Conservation (phyloP, 2,113 vertebrate species). For the Girardinichthys multiradiatus region DNA sequence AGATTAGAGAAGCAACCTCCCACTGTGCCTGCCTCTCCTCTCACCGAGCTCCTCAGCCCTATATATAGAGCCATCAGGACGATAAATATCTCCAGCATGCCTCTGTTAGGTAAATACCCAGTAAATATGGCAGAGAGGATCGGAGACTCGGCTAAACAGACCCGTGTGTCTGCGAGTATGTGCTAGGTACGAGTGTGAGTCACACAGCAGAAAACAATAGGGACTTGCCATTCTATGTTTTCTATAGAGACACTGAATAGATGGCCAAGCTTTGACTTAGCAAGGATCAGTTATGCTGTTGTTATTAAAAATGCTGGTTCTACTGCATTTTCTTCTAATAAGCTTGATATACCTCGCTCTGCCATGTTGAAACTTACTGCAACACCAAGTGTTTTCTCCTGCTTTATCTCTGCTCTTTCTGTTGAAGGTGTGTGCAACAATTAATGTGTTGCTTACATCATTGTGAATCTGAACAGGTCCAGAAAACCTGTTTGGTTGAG, state of each 20-base stretch:
- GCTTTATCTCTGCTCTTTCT: not conserved
- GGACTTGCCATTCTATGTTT: slow-evolving; percentile 77
- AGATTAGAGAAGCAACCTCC: slow-evolving; percentile 98
- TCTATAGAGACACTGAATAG: slow-evolving; percentile 8
- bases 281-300: slow-evolving; percentile 36
- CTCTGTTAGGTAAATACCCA: slow-evolving; percentile 96
- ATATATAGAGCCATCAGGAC: slow-evolving; percentile 96
- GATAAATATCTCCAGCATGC: slow-evolving; percentile 97
- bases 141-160: slow-evolving; percentile 90
- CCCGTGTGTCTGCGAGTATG: slow-evolving; percentile 68
- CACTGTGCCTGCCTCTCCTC: slow-evolving; percentile 89
- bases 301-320: slow-evolving; percentile 15
- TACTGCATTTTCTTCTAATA: not conserved
- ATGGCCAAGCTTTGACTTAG: slow-evolving; percentile 28
- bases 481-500: too few relatives aligned
- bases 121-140: slow-evolving; percentile 95
- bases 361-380: not conserved
- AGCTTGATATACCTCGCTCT: not conserved
- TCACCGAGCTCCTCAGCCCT: slow-evolving; percentile 88
- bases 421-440: not conserved
- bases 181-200: slow-evolving; percentile 37
- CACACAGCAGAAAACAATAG: slow-evolving; percentile 81
- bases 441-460: not conserved
- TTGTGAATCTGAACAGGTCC: not conserved
- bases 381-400: slow-evolving; percentile 6